A percentile compares a stretch with the other conserved stretches of the same genome.
These are phyloP conservation scores for Rhopilema esculentum DNA, from an alignment of 30 jellyfish, hydroid and myxozoan genomes.

Conservation along the genomic window DNA sequence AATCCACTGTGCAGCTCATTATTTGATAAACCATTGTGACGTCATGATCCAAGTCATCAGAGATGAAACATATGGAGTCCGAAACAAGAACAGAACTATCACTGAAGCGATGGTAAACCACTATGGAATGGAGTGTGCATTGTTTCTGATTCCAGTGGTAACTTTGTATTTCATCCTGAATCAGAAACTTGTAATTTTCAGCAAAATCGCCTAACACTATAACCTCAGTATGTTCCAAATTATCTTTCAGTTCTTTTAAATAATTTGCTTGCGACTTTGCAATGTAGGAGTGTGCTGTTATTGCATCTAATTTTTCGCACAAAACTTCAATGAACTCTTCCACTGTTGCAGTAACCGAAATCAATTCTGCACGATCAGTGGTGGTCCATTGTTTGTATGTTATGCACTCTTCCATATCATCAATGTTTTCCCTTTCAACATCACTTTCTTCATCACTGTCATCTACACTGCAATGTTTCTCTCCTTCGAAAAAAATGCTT, in stretches of 20 bases:
- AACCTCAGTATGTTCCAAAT: background rate
- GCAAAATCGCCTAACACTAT: constrained; percentile 18
- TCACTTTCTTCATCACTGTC: background rate
- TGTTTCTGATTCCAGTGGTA: constrained; percentile 34
- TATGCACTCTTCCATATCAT: background rate
- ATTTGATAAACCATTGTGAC: constrained; percentile 30
- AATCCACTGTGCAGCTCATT: background rate
- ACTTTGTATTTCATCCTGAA: constrained; percentile 30
- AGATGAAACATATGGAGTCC: constrained; percentile 52
- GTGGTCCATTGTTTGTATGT: constrained; percentile 29
- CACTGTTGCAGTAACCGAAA: background rate
- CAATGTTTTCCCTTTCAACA: background rate
- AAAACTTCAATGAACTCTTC: constrained; percentile 18
- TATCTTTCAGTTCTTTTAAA: constrained; percentile 7
- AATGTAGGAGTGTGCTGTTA: constrained; percentile 20
- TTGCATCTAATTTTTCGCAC: constrained; percentile 5
- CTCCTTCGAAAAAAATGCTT: background rate
- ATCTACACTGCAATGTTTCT: background rate
- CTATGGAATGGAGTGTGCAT: constrained; percentile 21
- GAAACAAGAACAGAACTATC: background rate
- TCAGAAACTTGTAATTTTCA: constrained; percentile 8
- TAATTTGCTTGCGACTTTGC: constrained; percentile 26
- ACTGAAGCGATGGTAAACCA: constrained; percentile 12
- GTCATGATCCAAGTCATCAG: constrained; percentile 75
- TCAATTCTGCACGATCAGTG: constrained; percentile 28